Percentiles rank a stretch among this genome's conserved stretches.
phyloP scores from a whole-genome alignment of 2,888 invertebrate species.

The Sylvicola cinctus region DNA sequence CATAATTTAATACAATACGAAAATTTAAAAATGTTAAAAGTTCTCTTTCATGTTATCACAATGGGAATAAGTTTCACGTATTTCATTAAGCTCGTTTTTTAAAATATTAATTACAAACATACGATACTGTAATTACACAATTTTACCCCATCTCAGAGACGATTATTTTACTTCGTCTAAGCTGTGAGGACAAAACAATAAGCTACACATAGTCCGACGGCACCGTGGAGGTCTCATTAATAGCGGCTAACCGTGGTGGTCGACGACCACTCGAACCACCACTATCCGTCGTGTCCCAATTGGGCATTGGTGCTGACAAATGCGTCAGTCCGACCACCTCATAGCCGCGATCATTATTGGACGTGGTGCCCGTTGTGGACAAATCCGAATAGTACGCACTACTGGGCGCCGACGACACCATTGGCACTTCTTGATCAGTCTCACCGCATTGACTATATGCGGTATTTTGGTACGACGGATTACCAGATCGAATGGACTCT shows the following conservation, averaged over 20 bases:
- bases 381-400: conserved; percentile 56
- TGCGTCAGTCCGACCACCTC: conserved; percentile 35
- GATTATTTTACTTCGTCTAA: too few species aligned
- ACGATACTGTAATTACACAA: too few species aligned
- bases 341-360: conserved; percentile 31
- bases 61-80: too few species aligned
- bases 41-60: too few species aligned
- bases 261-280: conserved; percentile 19
- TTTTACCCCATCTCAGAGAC: too few species aligned
- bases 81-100: too few species aligned
- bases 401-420: conserved; percentile 41
- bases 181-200: too few species aligned
- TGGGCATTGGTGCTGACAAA: conserved; percentile 26
- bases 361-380: conserved; percentile 28
- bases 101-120: too few species aligned
- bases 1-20: too few species aligned
- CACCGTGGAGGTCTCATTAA: conserved; percentile 33
- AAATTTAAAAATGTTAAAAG: too few species aligned
- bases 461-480: conserved; percentile 49
- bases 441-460: conserved; percentile 35
- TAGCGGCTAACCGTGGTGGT: conserved; percentile 29
- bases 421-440: conserved; percentile 29
- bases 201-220: conserved; percentile 34
- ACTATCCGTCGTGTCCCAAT: conserved; percentile 18
- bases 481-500: conserved; percentile 28